Percentiles rank a stretch among this genome's conserved stretches.
Conservation (phyloP, 2,113 vertebrate genomes). For the Lamprologus lemairii region DNA sequence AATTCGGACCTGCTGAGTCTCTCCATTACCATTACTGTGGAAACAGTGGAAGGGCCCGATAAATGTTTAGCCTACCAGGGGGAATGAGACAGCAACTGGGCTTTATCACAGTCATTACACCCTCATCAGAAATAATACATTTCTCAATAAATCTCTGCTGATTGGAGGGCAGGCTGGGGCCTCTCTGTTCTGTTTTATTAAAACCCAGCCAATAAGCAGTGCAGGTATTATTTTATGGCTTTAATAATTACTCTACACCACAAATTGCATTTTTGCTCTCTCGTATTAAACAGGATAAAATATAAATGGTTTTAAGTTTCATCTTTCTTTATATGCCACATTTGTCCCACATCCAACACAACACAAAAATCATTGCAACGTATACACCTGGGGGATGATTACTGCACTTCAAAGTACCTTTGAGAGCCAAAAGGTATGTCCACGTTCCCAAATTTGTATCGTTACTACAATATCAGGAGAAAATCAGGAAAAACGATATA, state of each 20-base stretch:
- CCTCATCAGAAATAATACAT: background rate
- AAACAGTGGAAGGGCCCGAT: background rate
- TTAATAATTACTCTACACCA: background rate
- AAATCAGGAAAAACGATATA: background rate
- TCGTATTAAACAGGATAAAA: background rate
- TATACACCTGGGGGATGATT: background rate
- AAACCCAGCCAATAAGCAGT: background rate
- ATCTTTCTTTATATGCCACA: background rate
- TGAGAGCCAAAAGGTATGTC: background rate
- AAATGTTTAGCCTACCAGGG: background rate
- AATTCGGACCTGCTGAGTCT: slow-evolving; percentile 15
- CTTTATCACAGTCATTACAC: background rate
- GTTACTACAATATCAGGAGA: background rate
- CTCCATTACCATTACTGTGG: slow-evolving; percentile 6
- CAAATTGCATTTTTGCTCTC: background rate
- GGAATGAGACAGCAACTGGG: background rate
- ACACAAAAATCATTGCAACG: background rate
- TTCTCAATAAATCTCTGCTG: background rate
- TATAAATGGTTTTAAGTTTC: background rate
- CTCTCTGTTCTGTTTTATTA: background rate
- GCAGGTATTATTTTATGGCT: background rate
- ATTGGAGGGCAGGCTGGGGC: background rate
- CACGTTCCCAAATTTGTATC: background rate
- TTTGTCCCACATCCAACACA: background rate
- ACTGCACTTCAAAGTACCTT: background rate